These are phyloP conservation scores for Pasiphila rectangulata DNA, from an alignment of 2,888 invertebrate species.

Conservation along the genomic window DNA sequence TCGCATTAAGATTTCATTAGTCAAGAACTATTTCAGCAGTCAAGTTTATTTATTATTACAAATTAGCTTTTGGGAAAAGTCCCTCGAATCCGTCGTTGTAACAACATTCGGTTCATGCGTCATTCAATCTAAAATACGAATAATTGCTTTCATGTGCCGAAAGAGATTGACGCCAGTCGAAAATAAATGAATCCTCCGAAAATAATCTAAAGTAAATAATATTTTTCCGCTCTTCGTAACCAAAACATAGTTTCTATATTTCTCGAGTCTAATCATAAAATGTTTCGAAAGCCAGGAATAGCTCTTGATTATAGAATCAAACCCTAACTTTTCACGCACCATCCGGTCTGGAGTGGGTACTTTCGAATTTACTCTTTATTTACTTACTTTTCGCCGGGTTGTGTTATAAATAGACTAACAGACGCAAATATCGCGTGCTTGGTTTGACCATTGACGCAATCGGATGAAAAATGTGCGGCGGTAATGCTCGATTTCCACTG, in stretches of 20 bases:
- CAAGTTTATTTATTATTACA: conserved; percentile 20
- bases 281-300: neutral
- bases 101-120: conserved; percentile 68
- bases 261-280: conserved; percentile 39
- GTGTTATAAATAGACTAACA: conserved; percentile 68
- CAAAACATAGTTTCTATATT: conserved; percentile 65
- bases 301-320: conserved; percentile 30
- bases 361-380: conserved; percentile 69
- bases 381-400: conserved; percentile 73
- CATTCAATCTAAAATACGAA: conserved; percentile 60
- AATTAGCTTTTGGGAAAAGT: conserved; percentile 30
- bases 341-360: conserved; percentile 46
- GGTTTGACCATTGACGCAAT: conserved; percentile 76
- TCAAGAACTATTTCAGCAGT: too few relatives aligned
- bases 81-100: conserved; percentile 43
- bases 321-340: conserved; percentile 63
- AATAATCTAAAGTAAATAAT: conserved; percentile 73
- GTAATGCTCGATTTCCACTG: conserved; percentile 43
- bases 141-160: conserved; percentile 71
- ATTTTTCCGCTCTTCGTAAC: conserved; percentile 66
- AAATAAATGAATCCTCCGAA: conserved; percentile 66
- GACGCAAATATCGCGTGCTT: conserved; percentile 76
- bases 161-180: conserved; percentile 61
- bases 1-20: too few relatives aligned
- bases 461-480: conserved; percentile 71